phyloP scores from a whole-genome alignment of 2,888 invertebrate species.

The Hartigia nigra region DNA sequence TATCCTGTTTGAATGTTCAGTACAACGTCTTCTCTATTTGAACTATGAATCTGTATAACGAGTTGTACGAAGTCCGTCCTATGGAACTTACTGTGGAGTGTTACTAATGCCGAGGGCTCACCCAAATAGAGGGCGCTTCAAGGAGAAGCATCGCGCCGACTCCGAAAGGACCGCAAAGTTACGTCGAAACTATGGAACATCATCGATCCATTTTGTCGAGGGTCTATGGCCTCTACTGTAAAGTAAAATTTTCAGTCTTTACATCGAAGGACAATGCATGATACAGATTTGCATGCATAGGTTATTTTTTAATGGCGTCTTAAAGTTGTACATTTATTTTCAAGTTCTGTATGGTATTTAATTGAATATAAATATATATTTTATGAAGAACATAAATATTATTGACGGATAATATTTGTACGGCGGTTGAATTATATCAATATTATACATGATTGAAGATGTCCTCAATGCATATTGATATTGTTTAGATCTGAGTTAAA shows the following conservation, averaged over 20 bases:
- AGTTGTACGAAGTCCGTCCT: neutral
- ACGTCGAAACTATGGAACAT: slow-evolving; percentile 22
- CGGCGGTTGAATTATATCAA: neutral
- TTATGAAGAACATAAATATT: neutral
- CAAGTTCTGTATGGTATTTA: neutral
- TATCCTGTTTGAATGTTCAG: neutral
- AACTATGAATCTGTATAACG: neutral
- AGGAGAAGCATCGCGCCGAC: slow-evolving; percentile 44
- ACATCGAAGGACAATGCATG: neutral
- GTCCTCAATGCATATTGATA: too few relatives aligned
- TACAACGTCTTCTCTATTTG: neutral
- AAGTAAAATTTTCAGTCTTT: neutral
- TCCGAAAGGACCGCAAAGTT: slow-evolving; percentile 37
- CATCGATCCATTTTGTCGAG: slow-evolving; percentile 37
- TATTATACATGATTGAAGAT: too few relatives aligned
- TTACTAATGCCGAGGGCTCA: neutral
- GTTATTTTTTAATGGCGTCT: neutral
- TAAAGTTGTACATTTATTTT: neutral
- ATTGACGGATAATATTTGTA: neutral
- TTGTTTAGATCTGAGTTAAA: neutral
- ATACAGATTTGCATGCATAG: neutral
- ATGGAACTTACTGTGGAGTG: neutral
- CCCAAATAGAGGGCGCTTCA: slow-evolving; percentile 37
- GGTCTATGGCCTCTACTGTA: slow-evolving; percentile 22
- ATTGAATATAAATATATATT: neutral